Conservation (phyloP, 1,140 invertebrate genomes). For the Drosophila willistoni region DNA sequence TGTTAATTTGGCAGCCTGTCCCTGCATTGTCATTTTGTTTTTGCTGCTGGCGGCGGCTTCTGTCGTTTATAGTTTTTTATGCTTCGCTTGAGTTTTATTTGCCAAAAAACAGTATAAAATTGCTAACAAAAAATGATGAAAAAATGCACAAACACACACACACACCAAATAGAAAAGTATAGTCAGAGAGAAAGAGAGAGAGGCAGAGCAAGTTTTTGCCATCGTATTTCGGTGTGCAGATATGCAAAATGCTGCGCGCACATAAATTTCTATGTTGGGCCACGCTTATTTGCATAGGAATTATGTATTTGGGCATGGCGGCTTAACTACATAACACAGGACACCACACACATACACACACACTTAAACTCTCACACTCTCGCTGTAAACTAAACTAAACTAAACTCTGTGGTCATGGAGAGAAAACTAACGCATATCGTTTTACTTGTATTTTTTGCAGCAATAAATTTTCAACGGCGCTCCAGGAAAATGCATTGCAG, state of each 20-base stretch:
- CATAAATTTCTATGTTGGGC: conserved; percentile 73
- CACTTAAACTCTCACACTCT: conserved; percentile 10
- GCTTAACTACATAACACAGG: conserved; percentile 76
- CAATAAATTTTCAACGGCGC: conserved; percentile 74
- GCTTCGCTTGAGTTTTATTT: conserved; percentile 76
- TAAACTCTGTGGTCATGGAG: conserved; percentile 62
- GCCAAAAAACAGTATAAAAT: conserved; percentile 43
- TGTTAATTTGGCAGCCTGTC: conserved; percentile 76
- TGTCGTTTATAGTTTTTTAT: conserved; percentile 75
- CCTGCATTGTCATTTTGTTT: conserved; percentile 51
- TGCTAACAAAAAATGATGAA: conserved; percentile 11
- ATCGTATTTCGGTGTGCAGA: conserved; percentile 50
- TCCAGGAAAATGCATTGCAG: conserved; percentile 78
- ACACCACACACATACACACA: conserved; percentile 36
- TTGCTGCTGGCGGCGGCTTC: conserved; percentile 45
- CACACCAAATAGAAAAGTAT: background rate
- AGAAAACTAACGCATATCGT: conserved; percentile 75
- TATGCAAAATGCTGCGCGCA: conserved; percentile 75
- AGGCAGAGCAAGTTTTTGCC: conserved; percentile 1
- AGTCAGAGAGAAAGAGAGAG: background rate
- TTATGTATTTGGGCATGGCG: conserved; percentile 78
- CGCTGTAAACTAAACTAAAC: background rate
- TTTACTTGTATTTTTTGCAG: conserved; percentile 76
- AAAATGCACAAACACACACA: background rate
- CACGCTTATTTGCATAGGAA: conserved; percentile 80